These are phyloP conservation scores for Euplagia quadripunctaria DNA, from an alignment of 2,888 invertebrate genomes.

Conservation along the genomic window DNA sequence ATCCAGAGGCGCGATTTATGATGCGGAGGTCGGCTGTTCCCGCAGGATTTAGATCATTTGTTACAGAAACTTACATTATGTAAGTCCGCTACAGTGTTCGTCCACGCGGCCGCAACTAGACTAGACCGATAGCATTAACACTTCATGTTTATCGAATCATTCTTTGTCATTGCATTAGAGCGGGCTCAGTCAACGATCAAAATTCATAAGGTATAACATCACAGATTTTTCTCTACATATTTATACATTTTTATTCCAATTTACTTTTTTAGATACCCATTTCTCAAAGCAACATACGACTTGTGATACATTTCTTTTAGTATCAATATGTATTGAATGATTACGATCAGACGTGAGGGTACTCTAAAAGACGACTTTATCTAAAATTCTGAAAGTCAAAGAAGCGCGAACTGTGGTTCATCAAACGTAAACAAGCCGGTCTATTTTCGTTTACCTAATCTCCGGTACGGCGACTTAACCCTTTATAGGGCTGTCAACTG, in stretches of 20 bases:
- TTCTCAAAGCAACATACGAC: background rate
- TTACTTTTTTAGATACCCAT: background rate
- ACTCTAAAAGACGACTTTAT: slow-evolving; percentile 43
- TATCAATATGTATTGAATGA: slow-evolving; percentile 21
- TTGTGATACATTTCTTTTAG: background rate
- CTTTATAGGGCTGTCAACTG: slow-evolving; percentile 52
- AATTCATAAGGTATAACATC: slow-evolving; percentile 29
- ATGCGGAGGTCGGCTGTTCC: slow-evolving; percentile 53
- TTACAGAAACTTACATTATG: slow-evolving; percentile 42
- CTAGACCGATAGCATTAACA: slow-evolving; percentile 43
- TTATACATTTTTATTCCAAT: slow-evolving; percentile 4
- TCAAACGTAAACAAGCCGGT: slow-evolving; percentile 65
- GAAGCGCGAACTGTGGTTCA: slow-evolving; percentile 60
- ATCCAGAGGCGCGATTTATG: slow-evolving; percentile 51
- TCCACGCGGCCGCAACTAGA: slow-evolving; percentile 11
- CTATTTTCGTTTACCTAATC: slow-evolving; percentile 76
- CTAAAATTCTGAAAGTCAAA: slow-evolving; percentile 62
- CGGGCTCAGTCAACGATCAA: slow-evolving; percentile 58
- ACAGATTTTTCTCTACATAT: slow-evolving; percentile 19
- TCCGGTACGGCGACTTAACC: slow-evolving; percentile 59
- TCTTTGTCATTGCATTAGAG: slow-evolving; percentile 70
- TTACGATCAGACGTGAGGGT: slow-evolving; percentile 33
- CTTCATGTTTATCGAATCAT: slow-evolving; percentile 49
- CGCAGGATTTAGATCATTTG: slow-evolving; percentile 71
- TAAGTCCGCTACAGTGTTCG: background rate